Evolutionary conservation across 1,140 invertebrate species (phyloP).

Genomic region (Episyrphus balteatus): DNA sequence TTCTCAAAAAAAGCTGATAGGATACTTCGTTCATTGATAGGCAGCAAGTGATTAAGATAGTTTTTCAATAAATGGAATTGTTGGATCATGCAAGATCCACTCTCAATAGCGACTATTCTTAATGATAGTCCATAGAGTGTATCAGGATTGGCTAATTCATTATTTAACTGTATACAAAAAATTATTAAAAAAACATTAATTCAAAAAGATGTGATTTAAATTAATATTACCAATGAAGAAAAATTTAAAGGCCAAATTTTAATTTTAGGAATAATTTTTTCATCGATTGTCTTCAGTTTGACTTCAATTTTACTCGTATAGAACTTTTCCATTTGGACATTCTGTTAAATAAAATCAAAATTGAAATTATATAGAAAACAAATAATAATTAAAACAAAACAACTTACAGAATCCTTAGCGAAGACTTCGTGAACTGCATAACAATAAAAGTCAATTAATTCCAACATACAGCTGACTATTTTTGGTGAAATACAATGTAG

Average conservation of each 20-base stretch:
- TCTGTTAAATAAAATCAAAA: slow-evolving; percentile 18
- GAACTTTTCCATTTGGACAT: slow-evolving; percentile 42
- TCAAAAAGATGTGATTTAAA: not conserved
- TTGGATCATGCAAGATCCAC: slow-evolving; percentile 75
- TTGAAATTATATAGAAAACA: not conserved
- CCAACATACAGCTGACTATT: slow-evolving; percentile 80
- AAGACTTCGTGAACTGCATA: slow-evolving; percentile 87
- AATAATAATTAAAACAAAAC: not conserved
- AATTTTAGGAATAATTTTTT: slow-evolving; percentile 42
- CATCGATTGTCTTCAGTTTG: slow-evolving; percentile 63
- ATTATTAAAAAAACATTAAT: not conserved
- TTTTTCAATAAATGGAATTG: slow-evolving; percentile 75
- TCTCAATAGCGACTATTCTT: slow-evolving; percentile 84
- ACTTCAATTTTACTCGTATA: slow-evolving; percentile 58
- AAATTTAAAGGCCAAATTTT: slow-evolving; percentile 34
- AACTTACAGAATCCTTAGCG: slow-evolving; percentile 57
- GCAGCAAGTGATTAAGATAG: slow-evolving; percentile 67
- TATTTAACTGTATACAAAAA: slow-evolving; percentile 30
- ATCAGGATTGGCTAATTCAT: slow-evolving; percentile 55
- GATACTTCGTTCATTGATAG: slow-evolving; percentile 35
- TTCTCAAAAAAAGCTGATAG: slow-evolving; percentile 32
- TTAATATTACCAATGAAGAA: slow-evolving; percentile 23
- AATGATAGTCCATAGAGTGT: slow-evolving; percentile 71
- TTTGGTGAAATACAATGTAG: slow-evolving; percentile 85
- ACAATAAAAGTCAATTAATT: slow-evolving; percentile 92